Percentiles rank a stretch among this genome's conserved stretches.
Evolutionary conservation across 2,797 vertebrate species (phyloP).

Genomic region (Phataginus tricuspis): DNA sequence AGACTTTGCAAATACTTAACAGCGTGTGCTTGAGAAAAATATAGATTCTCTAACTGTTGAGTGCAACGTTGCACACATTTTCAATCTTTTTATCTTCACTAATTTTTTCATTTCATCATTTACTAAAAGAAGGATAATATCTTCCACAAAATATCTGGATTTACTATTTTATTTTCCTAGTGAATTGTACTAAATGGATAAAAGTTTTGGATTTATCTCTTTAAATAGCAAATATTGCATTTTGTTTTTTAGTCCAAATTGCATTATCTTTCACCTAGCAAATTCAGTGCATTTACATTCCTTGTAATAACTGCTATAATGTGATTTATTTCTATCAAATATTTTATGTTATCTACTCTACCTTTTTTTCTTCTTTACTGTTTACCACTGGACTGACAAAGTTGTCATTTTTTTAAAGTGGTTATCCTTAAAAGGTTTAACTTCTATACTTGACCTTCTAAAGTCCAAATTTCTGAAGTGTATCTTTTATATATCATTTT

Average conservation of each 20-base stretch:
- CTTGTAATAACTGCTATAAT: not conserved
- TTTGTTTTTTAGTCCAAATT: not conserved
- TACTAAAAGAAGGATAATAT: not conserved
- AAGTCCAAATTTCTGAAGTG: not conserved
- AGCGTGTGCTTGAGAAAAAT: not conserved
- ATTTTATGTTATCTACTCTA: not conserved
- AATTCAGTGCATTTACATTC: not conserved
- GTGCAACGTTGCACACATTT: not conserved
- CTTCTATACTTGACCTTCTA: not conserved
- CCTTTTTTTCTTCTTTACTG: not conserved
- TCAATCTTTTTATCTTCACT: not conserved
- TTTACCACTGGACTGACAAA: not conserved
- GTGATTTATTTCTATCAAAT: not conserved
- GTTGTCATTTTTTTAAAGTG: not conserved
- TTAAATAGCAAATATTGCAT: not conserved
- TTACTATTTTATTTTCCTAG: not conserved
- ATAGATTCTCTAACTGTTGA: not conserved
- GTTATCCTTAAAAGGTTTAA: not conserved
- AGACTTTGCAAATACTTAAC: not conserved
- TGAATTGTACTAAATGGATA: not conserved
- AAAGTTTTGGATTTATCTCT: not conserved
- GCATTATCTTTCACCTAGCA: not conserved
- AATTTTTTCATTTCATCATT: not conserved
- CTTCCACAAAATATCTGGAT: not conserved
- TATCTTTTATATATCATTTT: not conserved